These are phyloP conservation scores for Bombus picipes DNA, from an alignment of 1,140 invertebrate species.

Conservation along the genomic window DNA sequence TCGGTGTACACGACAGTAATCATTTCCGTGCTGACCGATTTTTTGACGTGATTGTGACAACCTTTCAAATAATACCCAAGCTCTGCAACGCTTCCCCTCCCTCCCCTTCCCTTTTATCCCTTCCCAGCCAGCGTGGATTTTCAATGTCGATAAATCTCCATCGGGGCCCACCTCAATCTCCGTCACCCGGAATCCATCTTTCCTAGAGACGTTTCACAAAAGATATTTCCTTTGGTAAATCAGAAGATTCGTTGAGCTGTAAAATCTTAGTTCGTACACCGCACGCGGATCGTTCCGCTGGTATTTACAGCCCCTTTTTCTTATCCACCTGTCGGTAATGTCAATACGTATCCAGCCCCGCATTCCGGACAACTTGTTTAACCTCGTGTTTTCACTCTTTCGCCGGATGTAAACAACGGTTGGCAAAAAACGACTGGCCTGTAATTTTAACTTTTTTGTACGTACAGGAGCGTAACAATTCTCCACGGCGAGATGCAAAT, in stretches of 20 bases:
- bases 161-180: slow-evolving; percentile 28
- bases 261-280: slow-evolving; percentile 11
- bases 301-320: slow-evolving; percentile 27
- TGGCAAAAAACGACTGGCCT: not conserved
- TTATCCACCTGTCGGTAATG: slow-evolving; percentile 36
- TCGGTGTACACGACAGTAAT: slow-evolving; percentile 48
- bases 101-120: not conserved
- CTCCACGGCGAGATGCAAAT: too few relatives aligned
- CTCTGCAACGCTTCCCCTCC: not conserved
- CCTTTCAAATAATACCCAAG: slow-evolving; percentile 55
- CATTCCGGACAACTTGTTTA: not conserved
- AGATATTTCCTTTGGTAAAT: slow-evolving; percentile 40
- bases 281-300: not conserved
- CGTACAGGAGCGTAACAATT: too few relatives aligned
- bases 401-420: not conserved
- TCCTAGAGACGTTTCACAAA: slow-evolving; percentile 14
- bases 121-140: slow-evolving; percentile 28
- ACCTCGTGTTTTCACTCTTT: not conserved
- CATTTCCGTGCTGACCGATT: slow-evolving; percentile 54
- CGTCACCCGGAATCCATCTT: slow-evolving; percentile 39
- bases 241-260: slow-evolving; percentile 27
- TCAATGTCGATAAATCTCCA: slow-evolving; percentile 53
- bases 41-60: slow-evolving; percentile 55
- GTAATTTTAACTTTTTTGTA: not conserved
- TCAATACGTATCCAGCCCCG: slow-evolving; percentile 3